phyloP scores from a whole-genome alignment of 2,888 invertebrate genomes.

The Parapristionchus giblindavisi region DNA sequence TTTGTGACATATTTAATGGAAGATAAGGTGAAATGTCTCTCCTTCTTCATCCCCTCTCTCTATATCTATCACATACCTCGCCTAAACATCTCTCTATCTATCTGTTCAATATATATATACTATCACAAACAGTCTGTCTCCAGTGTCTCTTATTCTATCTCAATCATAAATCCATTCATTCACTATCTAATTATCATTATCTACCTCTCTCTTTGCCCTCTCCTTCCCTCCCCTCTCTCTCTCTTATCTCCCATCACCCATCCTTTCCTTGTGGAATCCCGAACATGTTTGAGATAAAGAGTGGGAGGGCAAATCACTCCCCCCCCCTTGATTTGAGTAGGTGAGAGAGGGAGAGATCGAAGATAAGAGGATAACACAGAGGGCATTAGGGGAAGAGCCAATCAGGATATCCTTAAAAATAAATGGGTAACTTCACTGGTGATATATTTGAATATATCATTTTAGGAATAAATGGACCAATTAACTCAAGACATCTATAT shows the following conservation, averaged over 20 bases:
- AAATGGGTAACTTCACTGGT: too few species aligned
- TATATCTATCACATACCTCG: not conserved
- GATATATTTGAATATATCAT: too few species aligned
- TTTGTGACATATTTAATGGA: too few species aligned
- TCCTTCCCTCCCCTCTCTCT: not conserved
- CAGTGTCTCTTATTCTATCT: too few species aligned
- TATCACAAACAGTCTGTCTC: not conserved
- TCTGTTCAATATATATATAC: too few species aligned
- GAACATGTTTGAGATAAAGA: slow-evolving; percentile 29
- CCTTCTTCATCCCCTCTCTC: not conserved
- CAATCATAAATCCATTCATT: too few species aligned
- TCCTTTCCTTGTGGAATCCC: slow-evolving; percentile 24
- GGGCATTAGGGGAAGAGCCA: not conserved
- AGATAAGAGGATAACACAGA: slow-evolving; percentile 5
- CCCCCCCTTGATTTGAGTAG: not conserved
- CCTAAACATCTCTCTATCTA: not conserved
- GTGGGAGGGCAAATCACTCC: not conserved
- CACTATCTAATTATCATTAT: too few species aligned
- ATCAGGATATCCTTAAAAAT: too few species aligned
- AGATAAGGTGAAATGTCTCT: too few species aligned
- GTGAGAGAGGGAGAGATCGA: slow-evolving; percentile 17
- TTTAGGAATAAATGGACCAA: too few species aligned
- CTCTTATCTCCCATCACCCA: not conserved
- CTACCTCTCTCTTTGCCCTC: not conserved
- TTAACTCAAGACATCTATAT: too few species aligned